phyloP scores from a whole-genome alignment of 2,888 invertebrate species.

The Rotaria magnacalcarata region DNA sequence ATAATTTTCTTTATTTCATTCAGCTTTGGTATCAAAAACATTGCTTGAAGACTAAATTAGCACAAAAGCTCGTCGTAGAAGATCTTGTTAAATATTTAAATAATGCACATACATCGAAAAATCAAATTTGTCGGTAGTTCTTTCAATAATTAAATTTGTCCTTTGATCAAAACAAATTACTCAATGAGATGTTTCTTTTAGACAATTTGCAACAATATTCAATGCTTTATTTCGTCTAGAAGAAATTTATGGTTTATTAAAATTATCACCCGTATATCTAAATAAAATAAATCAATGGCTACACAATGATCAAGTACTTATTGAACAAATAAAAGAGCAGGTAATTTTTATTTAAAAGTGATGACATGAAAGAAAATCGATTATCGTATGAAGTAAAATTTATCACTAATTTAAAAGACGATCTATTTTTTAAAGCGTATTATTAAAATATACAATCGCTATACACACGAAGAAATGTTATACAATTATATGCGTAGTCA shows the following conservation, averaged over 20 bases:
- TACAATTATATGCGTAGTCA: slow-evolving; percentile 54
- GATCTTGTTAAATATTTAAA: not conserved
- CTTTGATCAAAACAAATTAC: not conserved
- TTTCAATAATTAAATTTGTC: no score
- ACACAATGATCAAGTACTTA: not conserved
- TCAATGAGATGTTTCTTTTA: not conserved
- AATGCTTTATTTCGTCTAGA: not conserved
- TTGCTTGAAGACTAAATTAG: not conserved
- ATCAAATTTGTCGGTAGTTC: not conserved
- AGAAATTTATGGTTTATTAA: not conserved
- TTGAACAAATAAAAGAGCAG: slow-evolving; percentile 10
- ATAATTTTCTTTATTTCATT: not conserved
- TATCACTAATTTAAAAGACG: no score
- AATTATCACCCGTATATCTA: slow-evolving; percentile 17
- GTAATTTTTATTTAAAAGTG: not conserved
- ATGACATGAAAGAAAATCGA: no score
- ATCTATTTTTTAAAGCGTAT: slow-evolving; percentile 28
- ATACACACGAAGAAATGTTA: slow-evolving; percentile 53
- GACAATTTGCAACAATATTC: not conserved
- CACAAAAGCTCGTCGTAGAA: not conserved
- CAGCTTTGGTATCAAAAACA: not conserved
- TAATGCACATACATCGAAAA: not conserved
- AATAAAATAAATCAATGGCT: slow-evolving; percentile 13
- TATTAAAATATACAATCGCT: slow-evolving; percentile 44
- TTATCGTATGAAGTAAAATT: no score